Conservation (phyloP, 1,140 invertebrate genomes). For the Lasaia peninsularis region DNA sequence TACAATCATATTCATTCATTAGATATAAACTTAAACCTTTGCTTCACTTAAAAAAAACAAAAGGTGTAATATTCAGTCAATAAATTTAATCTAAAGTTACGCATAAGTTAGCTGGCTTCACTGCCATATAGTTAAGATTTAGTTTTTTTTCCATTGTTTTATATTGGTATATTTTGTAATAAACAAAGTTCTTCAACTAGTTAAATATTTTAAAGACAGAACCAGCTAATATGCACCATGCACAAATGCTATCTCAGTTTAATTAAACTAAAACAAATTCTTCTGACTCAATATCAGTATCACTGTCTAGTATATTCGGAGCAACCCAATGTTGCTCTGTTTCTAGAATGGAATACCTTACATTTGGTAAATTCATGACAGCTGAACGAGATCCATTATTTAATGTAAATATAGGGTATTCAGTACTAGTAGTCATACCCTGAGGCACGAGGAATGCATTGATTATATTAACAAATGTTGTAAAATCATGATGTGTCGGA, state of each 20-base stretch:
- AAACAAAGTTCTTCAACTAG: background rate
- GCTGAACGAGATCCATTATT: conserved; percentile 83
- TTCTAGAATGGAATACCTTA: conserved; percentile 77
- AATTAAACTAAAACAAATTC: conserved; percentile 82
- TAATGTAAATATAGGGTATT: conserved; percentile 90
- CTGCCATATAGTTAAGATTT: background rate
- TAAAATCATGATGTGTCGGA: conserved; percentile 85
- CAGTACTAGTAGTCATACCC: conserved; percentile 79
- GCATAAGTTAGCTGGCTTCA: background rate
- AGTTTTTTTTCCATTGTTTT: too few relatives aligned
- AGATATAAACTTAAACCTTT: background rate
- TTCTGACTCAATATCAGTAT: conserved; percentile 83
- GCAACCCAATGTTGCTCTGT: conserved; percentile 67
- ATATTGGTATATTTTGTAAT: background rate
- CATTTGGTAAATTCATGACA: conserved; percentile 75
- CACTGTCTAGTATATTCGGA: conserved; percentile 77
- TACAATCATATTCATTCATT: background rate
- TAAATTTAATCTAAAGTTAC: background rate
- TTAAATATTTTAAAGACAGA: background rate
- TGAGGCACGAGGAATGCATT: conserved; percentile 79
- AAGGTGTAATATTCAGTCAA: background rate
- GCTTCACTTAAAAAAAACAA: conserved; percentile 6
- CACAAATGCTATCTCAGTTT: background rate
- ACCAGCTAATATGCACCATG: background rate
- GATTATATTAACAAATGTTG: conserved; percentile 84